A percentile compares a stretch with the other conserved stretches of the same genome.
Evolutionary conservation across 2,888 invertebrate species (phyloP).

Genomic region (Sialis fuliginosa): DNA sequence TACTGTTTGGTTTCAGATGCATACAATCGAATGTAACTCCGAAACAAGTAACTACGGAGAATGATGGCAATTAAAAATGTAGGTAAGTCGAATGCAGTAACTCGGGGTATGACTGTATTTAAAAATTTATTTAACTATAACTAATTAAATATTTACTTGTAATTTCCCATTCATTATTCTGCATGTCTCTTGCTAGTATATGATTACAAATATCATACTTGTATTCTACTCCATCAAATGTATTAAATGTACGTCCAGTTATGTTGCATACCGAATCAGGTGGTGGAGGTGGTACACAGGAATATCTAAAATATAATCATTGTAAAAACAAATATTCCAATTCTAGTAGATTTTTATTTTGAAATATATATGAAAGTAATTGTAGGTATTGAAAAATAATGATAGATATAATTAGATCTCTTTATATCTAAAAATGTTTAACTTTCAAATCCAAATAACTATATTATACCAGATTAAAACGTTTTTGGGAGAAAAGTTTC

Average conservation of each 20-base stretch:
- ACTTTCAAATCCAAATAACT: too few species aligned
- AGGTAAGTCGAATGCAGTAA: too few species aligned
- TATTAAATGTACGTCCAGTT: conserved; percentile 58
- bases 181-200: conserved; percentile 51
- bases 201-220: conserved; percentile 72
- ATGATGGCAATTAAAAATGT: neutral
- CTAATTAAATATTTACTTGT: conserved; percentile 32
- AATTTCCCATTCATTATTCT: conserved; percentile 49
- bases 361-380: too few species aligned
- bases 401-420: too few species aligned
- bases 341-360: too few species aligned
- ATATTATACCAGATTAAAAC: too few species aligned
- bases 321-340: conserved; percentile 4
- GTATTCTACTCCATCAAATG: conserved; percentile 63
- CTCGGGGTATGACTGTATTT: neutral
- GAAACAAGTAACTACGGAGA: too few species aligned
- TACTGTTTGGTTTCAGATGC: too few species aligned
- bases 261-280: conserved; percentile 49
- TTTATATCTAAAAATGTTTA: too few species aligned
- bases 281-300: conserved; percentile 43
- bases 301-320: conserved; percentile 28
- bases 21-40: too few species aligned
- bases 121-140: conserved; percentile 3
- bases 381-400: too few species aligned
- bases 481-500: too few species aligned